Evolutionary conservation across 2,113 vertebrate genomes (phyloP), one percentile per base, ranked within the genome.

Genomic region (Eulemur macaco): DNA sequence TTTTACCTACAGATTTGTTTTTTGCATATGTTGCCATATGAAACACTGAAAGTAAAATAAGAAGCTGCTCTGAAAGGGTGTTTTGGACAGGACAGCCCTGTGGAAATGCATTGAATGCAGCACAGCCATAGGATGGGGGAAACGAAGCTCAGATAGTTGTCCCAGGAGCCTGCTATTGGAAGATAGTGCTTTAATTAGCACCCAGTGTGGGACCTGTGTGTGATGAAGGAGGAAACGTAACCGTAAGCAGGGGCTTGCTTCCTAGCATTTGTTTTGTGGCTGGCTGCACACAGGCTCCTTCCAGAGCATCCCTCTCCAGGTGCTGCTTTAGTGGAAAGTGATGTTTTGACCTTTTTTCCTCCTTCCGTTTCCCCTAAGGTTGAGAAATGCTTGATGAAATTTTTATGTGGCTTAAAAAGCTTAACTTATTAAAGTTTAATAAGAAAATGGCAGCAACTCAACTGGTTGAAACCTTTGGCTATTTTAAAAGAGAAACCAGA

Each of bases 361-460:
- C 95, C 96, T 98, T 98, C 98, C 96, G 74, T 98, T 98, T 99
- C 98, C 96, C 98, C 97, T 98, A 98, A 98, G 98, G 97, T 98
- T 98, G 98, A 94, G 94, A 98, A 98, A 98, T 97, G 97, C 98
- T 97, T 98, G 97, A 98, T 99, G 98, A 99, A 99, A 99, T 98
- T 98, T 99, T 99, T 98, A 99, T 99, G 98, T 98, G 96, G 93
- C 98, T 98, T 98, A 98, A 99, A 99, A 99, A 98, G 98, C 98
- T 98, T 96, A 97, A 97, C 96, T 98, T 98, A 99, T 99, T 98
- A 99, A 99, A 99, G 39, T 99, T 99, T 99, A 97, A 99, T 98
- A 95, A 97, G 98, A 92, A 98, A 96, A 97, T 97, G 98, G 97
- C 95, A 97, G 97, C 97, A 98, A 78, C 96, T 97, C 92, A 64